Conservation (phyloP, 2,888 invertebrate species). For the Epiblema foenella region DNA sequence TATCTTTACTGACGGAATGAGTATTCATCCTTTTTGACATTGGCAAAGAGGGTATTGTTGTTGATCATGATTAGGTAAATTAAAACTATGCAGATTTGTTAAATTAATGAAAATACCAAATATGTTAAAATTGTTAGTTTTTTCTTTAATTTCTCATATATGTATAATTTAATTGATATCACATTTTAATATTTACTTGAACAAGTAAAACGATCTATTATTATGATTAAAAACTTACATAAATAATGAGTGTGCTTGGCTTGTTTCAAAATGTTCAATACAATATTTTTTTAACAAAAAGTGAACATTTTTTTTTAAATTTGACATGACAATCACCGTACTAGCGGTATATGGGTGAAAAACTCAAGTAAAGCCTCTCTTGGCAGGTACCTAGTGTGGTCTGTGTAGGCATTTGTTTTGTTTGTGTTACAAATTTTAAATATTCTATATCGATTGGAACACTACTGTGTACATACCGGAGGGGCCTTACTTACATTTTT, state of each 20-base stretch:
- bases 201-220: background rate
- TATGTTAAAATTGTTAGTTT: background rate
- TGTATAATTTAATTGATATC: conserved; percentile 4
- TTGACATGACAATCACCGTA: background rate
- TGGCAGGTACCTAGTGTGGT: no score
- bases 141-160: background rate
- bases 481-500: no score
- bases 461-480: no score
- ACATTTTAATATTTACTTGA: conserved; percentile 2
- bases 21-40: no score
- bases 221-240: background rate
- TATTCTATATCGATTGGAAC: no score
- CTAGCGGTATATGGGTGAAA: background rate
- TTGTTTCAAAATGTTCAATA: background rate
- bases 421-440: no score
- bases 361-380: no score
- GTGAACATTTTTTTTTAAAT: background rate
- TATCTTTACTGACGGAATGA: no score
- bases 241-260: background rate
- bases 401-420: no score
- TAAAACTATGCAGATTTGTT: background rate
- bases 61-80: background rate
- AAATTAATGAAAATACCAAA: background rate
- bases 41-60: no score
- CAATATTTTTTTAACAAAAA: background rate